Conservation (phyloP, 1,140 invertebrate genomes). For the Arion vulgaris region DNA sequence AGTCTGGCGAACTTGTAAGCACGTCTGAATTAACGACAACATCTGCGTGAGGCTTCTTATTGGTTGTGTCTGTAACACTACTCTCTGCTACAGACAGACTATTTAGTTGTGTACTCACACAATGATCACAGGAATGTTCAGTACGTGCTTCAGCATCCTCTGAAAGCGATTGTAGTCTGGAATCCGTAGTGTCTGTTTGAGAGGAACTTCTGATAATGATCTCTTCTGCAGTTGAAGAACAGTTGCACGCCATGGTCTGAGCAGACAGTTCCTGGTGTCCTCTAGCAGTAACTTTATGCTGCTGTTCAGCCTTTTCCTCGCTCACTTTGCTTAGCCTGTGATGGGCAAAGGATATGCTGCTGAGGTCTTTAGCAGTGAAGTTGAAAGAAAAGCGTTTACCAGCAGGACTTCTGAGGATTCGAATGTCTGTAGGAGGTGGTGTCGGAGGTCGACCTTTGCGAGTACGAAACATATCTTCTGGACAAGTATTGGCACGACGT, state of each 20-base stretch:
- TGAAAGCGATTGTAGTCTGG: not conserved
- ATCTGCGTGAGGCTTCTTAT: not conserved
- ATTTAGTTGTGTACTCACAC: not conserved
- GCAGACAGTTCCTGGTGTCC: too few relatives aligned
- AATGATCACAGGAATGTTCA: not conserved
- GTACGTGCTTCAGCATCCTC: not conserved
- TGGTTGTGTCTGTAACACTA: not conserved
- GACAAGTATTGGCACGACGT: conserved; percentile 32
- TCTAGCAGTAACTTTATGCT: not conserved
- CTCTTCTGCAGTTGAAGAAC: not conserved
- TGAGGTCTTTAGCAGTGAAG: conserved; percentile 18
- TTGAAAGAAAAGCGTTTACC: conserved; percentile 32
- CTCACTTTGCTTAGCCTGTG: conserved; percentile 28
- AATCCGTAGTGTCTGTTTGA: not conserved
- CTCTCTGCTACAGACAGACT: not conserved
- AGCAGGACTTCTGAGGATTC: not conserved
- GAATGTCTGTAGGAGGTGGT: conserved; percentile 21
- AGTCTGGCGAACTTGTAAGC: not conserved
- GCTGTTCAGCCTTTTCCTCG: conserved; percentile 7
- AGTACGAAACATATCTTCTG: conserved; percentile 27
- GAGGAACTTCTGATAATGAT: not conserved
- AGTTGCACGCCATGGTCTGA: not conserved
- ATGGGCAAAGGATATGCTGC: conserved; percentile 21
- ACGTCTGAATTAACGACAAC: not conserved
- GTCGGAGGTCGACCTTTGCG: conserved; percentile 25